A percentile compares a stretch with the other conserved stretches of the same genome.
phyloP scores from a whole-genome alignment of 1,140 invertebrate genomes.

The Hetaerina americana region DNA sequence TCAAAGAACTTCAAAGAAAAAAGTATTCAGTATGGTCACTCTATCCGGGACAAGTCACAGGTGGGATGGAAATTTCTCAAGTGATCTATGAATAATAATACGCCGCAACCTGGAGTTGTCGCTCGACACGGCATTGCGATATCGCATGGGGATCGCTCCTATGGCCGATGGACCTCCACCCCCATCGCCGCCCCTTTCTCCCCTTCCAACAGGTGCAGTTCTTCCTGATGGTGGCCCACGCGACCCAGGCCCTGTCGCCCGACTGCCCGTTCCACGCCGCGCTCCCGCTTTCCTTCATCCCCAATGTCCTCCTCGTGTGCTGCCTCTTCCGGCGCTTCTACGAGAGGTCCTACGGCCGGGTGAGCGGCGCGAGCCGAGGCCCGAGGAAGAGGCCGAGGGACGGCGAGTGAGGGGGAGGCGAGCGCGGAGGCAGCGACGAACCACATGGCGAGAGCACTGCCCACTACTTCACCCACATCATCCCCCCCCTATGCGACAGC shows the following conservation, averaged over 20 bases:
- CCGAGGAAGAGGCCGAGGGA: slow-evolving; percentile 94
- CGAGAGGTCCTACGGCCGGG: slow-evolving; percentile 32
- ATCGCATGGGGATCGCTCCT: no score
- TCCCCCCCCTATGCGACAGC: not conserved
- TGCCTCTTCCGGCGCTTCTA: slow-evolving; percentile 60
- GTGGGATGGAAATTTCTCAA: no score
- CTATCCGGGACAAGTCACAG: no score
- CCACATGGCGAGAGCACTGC: not conserved
- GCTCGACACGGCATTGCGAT: no score
- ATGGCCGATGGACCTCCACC: no score
- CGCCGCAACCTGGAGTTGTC: no score
- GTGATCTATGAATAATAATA: no score
- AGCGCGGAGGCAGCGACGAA: not conserved
- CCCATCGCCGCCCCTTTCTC: no score
- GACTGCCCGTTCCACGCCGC: slow-evolving; percentile 38
- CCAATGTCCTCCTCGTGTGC: slow-evolving; percentile 47
- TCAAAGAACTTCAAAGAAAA: no score
- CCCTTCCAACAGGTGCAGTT: slow-evolving; percentile 58
- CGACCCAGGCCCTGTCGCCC: slow-evolving; percentile 36
- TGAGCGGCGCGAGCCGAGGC: slow-evolving; percentile 24
- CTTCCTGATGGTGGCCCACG: slow-evolving; percentile 40
- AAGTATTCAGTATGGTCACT: no score
- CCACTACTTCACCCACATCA: not conserved
- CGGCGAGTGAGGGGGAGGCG: slow-evolving; percentile 52
- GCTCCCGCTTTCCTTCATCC: slow-evolving; percentile 37